phyloP scores from a whole-genome alignment of 2,113 vertebrate species.

The Thalassoma bifasciatum region DNA sequence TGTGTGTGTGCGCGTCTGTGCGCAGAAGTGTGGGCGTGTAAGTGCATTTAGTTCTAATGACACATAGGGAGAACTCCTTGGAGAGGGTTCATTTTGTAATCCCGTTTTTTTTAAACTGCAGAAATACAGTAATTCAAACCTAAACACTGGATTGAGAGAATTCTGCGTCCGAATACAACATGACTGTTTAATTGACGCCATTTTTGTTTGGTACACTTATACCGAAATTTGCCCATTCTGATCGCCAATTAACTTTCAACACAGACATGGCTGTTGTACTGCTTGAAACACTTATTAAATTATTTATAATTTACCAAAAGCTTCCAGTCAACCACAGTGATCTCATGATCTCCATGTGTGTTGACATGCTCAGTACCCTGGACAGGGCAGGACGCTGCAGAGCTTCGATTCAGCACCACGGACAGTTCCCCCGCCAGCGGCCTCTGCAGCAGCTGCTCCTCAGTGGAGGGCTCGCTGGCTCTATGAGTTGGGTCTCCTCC shows the following conservation, averaged over 20 bases:
- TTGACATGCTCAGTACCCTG: constrained; percentile 36
- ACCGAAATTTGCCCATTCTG: constrained; percentile 6
- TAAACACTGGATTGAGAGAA: background rate
- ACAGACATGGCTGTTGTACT: background rate
- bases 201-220: constrained; percentile 10
- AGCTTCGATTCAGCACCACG: constrained; percentile 50
- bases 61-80: background rate
- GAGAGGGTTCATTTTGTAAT: background rate
- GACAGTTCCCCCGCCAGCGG: constrained; percentile 40
- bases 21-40: background rate
- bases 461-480: constrained; percentile 8
- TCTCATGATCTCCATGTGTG: background rate
- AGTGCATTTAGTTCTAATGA: constrained; percentile 9
- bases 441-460: constrained; percentile 28
- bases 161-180: background rate
- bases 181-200: background rate
- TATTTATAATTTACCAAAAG: background rate
- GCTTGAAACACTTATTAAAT: background rate
- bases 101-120: constrained; percentile 2
- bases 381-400: constrained; percentile 37
- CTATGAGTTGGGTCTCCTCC: constrained; percentile 1
- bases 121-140: background rate
- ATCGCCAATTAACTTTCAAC: background rate
- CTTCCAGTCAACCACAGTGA: background rate
- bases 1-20: too few relatives aligned